A percentile compares a stretch with the other conserved stretches of the same genome.
These are phyloP conservation scores for Musca domestica DNA, from an alignment of 1,140 invertebrate species.

Conservation along the genomic window DNA sequence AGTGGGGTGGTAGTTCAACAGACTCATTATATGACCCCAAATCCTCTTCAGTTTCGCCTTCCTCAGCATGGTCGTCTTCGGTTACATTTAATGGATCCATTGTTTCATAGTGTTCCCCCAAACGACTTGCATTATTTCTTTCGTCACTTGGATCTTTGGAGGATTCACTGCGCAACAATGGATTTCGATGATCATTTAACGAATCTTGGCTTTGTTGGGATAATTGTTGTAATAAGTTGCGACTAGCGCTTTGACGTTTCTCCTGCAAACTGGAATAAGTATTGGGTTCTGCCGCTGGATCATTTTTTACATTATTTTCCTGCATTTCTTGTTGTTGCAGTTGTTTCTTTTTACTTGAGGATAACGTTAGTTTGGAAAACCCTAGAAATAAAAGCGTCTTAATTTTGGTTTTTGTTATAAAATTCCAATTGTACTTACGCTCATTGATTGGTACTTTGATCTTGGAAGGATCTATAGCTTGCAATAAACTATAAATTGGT, in stretches of 20 bases:
- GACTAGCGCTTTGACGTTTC: conserved; percentile 24
- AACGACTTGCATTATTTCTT: not conserved
- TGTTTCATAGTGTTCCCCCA: not conserved
- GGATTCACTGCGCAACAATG: conserved; percentile 28
- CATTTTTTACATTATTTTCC: too few species aligned
- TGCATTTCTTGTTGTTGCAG: not conserved
- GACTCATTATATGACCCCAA: not conserved
- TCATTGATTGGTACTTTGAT: conserved; percentile 44
- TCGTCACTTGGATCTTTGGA: conserved; percentile 29
- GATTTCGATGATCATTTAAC: conserved; percentile 24
- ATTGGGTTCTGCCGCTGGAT: too few species aligned
- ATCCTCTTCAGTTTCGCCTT: not conserved
- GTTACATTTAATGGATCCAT: conserved; percentile 46
- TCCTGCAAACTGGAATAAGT: too few species aligned
- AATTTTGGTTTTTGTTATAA: not conserved
- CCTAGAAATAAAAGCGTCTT: conserved; percentile 26
- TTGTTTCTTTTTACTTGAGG: conserved; percentile 41
- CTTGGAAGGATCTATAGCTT: conserved; percentile 41
- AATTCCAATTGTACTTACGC: conserved; percentile 26
- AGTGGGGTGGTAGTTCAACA: not conserved
- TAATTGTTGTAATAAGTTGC: conserved; percentile 28
- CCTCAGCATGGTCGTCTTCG: conserved; percentile 23
- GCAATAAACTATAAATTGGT: conserved; percentile 43
- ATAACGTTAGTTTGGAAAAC: conserved; percentile 47
- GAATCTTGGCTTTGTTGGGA: not conserved